phyloP scores from a whole-genome alignment of 2,888 invertebrate species.

The Thereva nobilitata region DNA sequence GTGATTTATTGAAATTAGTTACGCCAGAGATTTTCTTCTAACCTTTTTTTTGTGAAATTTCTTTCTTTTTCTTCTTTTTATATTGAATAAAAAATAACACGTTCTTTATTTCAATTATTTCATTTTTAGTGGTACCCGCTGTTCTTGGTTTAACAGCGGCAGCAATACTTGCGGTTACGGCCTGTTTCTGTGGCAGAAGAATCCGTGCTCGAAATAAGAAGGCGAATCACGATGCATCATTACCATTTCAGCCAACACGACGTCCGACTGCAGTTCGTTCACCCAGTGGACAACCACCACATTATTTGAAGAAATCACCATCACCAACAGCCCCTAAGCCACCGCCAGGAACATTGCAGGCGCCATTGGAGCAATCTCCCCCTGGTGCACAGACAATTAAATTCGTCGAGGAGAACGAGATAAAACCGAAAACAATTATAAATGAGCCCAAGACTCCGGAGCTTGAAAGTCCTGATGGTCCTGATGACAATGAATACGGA shows the following conservation, averaged over 20 bases:
- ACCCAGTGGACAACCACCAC: constrained; percentile 76
- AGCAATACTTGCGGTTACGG: constrained; percentile 55
- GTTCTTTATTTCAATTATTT: background rate
- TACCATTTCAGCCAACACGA: constrained; percentile 57
- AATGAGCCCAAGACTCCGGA: constrained; percentile 46
- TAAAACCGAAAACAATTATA: constrained; percentile 46
- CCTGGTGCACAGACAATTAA: constrained; percentile 51
- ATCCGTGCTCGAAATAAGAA: constrained; percentile 55
- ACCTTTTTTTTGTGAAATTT: too few species aligned
- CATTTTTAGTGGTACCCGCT: constrained; percentile 54
- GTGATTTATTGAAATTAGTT: too few species aligned
- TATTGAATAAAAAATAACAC: background rate
- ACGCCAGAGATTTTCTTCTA: too few species aligned
- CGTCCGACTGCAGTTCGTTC: constrained; percentile 73
- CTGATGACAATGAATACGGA: constrained; percentile 64
- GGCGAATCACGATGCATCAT: constrained; percentile 55
- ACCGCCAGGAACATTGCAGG: constrained; percentile 45
- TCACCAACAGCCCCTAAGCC: constrained; percentile 75
- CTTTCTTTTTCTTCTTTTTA: background rate
- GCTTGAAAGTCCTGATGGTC: constrained; percentile 45
- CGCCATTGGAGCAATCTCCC: constrained; percentile 19
- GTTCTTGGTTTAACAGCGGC: constrained; percentile 57
- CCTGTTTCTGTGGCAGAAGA: constrained; percentile 56
- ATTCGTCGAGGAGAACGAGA: constrained; percentile 56
- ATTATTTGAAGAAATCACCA: constrained; percentile 91